Evolutionary conservation across 2,797 vertebrate species (phyloP).

Genomic region (Diplodus puntazzo): DNA sequence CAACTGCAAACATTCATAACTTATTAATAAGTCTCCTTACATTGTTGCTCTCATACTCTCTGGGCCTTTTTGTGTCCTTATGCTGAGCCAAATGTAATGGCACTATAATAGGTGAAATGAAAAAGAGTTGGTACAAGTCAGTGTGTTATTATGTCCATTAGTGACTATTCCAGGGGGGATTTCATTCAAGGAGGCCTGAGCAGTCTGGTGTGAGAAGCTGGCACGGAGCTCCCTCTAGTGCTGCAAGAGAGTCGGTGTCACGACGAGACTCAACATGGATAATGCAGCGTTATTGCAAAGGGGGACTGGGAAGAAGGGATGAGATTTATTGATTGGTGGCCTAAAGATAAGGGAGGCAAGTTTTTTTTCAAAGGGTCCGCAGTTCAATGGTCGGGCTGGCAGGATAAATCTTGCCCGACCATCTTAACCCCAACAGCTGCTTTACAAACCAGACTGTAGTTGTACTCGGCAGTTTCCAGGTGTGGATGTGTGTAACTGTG

Average conservation of each 20-base stretch:
- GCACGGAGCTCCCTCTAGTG: constrained; percentile 69
- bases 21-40: too few relatives aligned
- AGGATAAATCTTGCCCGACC: too few relatives aligned
- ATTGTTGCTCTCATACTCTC: background rate
- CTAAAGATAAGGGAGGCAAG: too few relatives aligned
- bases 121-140: background rate
- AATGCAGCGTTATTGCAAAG: background rate
- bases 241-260: background rate
- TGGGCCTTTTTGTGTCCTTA: background rate
- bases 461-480: too few relatives aligned
- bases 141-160: background rate
- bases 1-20: background rate
- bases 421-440: too few relatives aligned
- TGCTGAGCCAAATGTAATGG: background rate
- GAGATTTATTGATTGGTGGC: background rate
- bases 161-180: background rate
- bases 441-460: too few relatives aligned
- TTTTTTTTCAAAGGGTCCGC: too few relatives aligned
- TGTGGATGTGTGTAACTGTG: too few relatives aligned
- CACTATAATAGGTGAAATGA: background rate
- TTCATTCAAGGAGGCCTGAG: background rate
- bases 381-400: too few relatives aligned
- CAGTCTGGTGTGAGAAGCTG: constrained; percentile 1
- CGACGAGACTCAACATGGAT: background rate
- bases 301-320: background rate